These are phyloP conservation scores for Miltochrista miniata DNA, from an alignment of 2,888 invertebrate species.

Conservation along the genomic window DNA sequence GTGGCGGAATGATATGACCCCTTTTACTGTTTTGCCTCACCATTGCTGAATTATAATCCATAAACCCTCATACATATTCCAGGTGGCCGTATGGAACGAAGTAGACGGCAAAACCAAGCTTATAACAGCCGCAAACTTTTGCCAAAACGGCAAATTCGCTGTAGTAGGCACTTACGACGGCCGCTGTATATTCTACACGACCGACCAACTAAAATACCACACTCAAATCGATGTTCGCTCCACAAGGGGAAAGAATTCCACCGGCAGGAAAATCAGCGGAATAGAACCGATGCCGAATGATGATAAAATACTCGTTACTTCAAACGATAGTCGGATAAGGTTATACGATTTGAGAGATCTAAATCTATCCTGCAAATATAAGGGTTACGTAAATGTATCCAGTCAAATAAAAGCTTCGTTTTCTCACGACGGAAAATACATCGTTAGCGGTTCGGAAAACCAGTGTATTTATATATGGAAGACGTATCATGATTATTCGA, in stretches of 20 bases:
- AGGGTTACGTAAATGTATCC: slow-evolving; percentile 95
- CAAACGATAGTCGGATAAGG: slow-evolving; percentile 98
- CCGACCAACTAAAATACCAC: slow-evolving; percentile 98
- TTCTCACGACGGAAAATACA: slow-evolving; percentile 98
- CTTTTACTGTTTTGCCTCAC: no score
- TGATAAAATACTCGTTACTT: slow-evolving; percentile 98
- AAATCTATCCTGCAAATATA: slow-evolving; percentile 97
- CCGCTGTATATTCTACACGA: slow-evolving; percentile 98
- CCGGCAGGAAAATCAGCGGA: slow-evolving; percentile 97
- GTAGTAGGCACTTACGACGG: slow-evolving; percentile 99
- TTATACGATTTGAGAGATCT: slow-evolving; percentile 97
- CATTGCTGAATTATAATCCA: not conserved
- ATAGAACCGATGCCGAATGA: slow-evolving; percentile 98
- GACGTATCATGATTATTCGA: slow-evolving; percentile 97
- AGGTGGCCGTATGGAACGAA: slow-evolving; percentile 98
- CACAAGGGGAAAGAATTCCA: slow-evolving; percentile 97
- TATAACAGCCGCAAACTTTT: slow-evolving; percentile 98
- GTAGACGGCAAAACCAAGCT: slow-evolving; percentile 96
- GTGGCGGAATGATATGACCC: no score
- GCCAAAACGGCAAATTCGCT: slow-evolving; percentile 98
- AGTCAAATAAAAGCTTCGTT: slow-evolving; percentile 99
- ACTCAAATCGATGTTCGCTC: slow-evolving; percentile 98
- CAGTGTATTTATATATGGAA: slow-evolving; percentile 99
- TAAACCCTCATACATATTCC: slow-evolving; percentile 3
- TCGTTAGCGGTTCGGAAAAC: slow-evolving; percentile 98